Evolutionary conservation across 2,797 vertebrate species (phyloP).

Genomic region (Acipenser ruthenus): DNA sequence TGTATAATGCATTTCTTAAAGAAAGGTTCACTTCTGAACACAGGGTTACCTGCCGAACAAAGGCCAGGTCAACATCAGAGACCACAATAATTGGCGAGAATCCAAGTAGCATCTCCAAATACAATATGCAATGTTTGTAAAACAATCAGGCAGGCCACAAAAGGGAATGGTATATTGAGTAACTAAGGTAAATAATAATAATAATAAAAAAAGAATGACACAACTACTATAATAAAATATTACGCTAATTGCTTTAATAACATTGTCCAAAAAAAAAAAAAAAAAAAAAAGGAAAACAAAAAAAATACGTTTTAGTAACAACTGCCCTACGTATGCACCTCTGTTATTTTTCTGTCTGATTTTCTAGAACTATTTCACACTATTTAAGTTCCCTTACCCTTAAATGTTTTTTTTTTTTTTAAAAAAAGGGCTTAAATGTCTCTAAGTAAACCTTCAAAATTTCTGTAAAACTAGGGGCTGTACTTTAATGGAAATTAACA

Average conservation of each 20-base stretch:
- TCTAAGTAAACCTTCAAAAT: constrained; percentile 3
- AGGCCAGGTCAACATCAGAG: constrained; percentile 20
- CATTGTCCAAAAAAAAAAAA: too few relatives aligned
- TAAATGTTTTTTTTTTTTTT: background rate
- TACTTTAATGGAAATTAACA: constrained; percentile 70
- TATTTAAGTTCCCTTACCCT: background rate
- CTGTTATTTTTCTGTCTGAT: too few relatives aligned
- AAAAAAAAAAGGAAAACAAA: too few relatives aligned
- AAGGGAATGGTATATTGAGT: background rate
- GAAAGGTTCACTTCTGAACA: constrained; percentile 18
- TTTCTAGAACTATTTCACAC: too few relatives aligned
- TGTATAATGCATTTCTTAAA: constrained; percentile 16
- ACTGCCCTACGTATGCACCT: too few relatives aligned
- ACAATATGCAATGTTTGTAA: background rate
- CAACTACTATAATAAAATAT: too few relatives aligned
- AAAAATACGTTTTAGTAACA: too few relatives aligned
- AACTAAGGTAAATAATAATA: too few relatives aligned
- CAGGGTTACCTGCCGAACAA: constrained; percentile 20
- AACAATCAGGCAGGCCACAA: background rate
- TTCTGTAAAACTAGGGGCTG: constrained; percentile 13
- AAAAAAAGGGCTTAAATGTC: background rate
- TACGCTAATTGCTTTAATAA: too few relatives aligned
- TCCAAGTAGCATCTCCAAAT: background rate
- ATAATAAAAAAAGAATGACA: too few relatives aligned
- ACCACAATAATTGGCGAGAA: constrained; percentile 4